Evolutionary conservation across 2,113 vertebrate species (phyloP).

Genomic region (Calyptommatus sinebrachiatus): DNA sequence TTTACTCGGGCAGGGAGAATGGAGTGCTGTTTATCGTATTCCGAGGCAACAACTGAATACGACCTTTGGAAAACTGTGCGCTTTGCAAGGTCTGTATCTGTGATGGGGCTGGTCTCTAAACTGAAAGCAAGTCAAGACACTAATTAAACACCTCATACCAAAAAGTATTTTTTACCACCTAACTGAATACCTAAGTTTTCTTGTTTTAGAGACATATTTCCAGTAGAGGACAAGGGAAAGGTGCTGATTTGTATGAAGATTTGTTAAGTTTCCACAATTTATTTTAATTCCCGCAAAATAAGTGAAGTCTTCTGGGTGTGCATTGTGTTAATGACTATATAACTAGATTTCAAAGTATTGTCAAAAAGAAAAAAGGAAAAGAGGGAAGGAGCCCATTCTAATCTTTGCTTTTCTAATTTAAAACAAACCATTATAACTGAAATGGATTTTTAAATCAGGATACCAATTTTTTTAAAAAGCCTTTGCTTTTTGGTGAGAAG

Average conservation of each 20-base stretch:
- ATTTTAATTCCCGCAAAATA: background rate
- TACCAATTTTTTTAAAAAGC: no score
- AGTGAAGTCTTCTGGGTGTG: background rate
- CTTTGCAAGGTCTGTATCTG: slow-evolving; percentile 93
- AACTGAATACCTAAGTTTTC: background rate
- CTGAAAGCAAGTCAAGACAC: slow-evolving; percentile 63
- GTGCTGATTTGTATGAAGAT: background rate
- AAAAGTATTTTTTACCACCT: background rate
- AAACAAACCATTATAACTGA: background rate
- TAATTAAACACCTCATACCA: background rate
- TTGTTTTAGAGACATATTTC: no score
- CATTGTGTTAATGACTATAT: background rate
- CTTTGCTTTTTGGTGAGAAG: no score
- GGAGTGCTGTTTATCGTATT: slow-evolving; percentile 97
- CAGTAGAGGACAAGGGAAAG: background rate
- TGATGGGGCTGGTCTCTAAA: slow-evolving; percentile 96
- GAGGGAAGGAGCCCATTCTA: background rate
- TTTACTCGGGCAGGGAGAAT: slow-evolving; percentile 93
- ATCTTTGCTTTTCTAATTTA: background rate
- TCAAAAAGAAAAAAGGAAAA: background rate
- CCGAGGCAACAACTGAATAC: slow-evolving; percentile 96
- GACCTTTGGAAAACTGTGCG: slow-evolving; percentile 97
- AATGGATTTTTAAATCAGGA: no score
- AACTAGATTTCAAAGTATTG: background rate
- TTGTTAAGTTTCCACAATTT: background rate